phyloP scores from a whole-genome alignment of 2,113 vertebrate genomes.

The Isichthys henryi region DNA sequence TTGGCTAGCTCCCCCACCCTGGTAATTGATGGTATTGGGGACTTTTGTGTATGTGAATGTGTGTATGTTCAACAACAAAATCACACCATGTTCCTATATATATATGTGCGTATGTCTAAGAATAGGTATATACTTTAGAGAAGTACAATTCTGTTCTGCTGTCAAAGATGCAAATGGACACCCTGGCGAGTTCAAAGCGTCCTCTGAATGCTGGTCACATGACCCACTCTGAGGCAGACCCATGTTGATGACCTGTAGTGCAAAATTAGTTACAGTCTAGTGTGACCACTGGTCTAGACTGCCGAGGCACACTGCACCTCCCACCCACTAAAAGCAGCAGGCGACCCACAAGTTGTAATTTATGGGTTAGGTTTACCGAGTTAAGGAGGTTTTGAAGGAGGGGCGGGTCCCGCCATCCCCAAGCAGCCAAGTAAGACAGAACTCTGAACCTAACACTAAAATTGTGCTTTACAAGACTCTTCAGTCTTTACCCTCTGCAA shows the following conservation, averaged over 20 bases:
- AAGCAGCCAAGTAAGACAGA: background rate
- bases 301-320: background rate
- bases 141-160: conserved; percentile 1
- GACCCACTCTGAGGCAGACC: background rate
- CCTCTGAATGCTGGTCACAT: conserved; percentile 30
- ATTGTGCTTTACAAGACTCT: background rate
- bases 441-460: background rate
- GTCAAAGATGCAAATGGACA: conserved; percentile 34
- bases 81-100: background rate
- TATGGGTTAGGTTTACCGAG: background rate
- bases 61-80: background rate
- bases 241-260: background rate
- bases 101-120: background rate
- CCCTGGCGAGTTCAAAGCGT: conserved; percentile 34
- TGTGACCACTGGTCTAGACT: background rate
- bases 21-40: background rate
- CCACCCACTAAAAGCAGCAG: background rate
- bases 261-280: background rate
- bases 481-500: background rate
- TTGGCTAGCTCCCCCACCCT: background rate
- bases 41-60: background rate
- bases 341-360: background rate
- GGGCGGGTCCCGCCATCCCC: background rate
- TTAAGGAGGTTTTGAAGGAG: background rate
- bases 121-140: background rate